Evolutionary conservation across 2,113 vertebrate species (phyloP).

Genomic region (Semicossyphus pulcher): DNA sequence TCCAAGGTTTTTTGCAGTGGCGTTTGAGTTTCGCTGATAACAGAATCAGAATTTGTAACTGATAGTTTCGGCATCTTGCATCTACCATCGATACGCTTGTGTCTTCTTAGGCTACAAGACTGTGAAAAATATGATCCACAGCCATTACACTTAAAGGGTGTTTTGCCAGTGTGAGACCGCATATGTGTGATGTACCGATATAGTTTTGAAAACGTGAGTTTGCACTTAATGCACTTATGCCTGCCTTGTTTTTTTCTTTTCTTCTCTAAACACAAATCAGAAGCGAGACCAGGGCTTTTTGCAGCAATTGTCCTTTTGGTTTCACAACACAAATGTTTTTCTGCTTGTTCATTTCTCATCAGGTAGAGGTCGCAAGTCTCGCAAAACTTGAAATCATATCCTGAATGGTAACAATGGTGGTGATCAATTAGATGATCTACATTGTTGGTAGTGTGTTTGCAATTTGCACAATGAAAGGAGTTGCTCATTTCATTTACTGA

Average conservation of each 20-base stretch:
- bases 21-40: neutral
- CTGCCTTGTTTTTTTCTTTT: slow-evolving; percentile 4
- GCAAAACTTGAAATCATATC: slow-evolving; percentile 67
- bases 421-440: slow-evolving; percentile 79
- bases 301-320: neutral
- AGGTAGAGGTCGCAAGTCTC: slow-evolving; percentile 71
- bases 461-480: slow-evolving; percentile 69
- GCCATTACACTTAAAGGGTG: slow-evolving; percentile 70
- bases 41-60: slow-evolving; percentile 6
- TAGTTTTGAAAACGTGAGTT: slow-evolving; percentile 56
- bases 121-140: slow-evolving; percentile 80
- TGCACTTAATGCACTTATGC: slow-evolving; percentile 69
- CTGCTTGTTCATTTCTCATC: slow-evolving; percentile 30
- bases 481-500: slow-evolving; percentile 11
- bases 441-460: slow-evolving; percentile 58
- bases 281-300: neutral
- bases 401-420: slow-evolving; percentile 65
- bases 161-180: slow-evolving; percentile 73
- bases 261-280: neutral
- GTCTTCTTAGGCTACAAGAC: slow-evolving; percentile 46
- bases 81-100: slow-evolving; percentile 58
- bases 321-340: slow-evolving; percentile 65
- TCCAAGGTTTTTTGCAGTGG: neutral
- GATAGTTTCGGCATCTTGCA: slow-evolving; percentile 30
- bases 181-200: slow-evolving; percentile 66